Conservation (phyloP, 2,888 invertebrate genomes). For the Notodonta ziczac region DNA sequence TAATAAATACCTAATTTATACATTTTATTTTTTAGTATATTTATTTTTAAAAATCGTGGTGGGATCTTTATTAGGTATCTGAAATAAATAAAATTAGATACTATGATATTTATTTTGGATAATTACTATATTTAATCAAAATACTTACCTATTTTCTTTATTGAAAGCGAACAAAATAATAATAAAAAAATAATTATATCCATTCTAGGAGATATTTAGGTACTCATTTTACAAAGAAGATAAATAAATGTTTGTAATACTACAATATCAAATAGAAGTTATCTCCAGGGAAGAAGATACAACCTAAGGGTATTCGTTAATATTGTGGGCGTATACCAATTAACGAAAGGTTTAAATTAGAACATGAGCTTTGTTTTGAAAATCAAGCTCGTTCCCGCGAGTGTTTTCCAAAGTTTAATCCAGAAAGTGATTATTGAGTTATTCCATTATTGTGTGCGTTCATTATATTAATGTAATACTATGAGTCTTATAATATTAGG, state of each 20-base stretch:
- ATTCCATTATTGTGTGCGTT: neutral
- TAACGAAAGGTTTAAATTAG: slow-evolving; percentile 2
- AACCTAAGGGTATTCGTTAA: slow-evolving; percentile 1
- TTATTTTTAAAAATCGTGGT: too few relatives aligned
- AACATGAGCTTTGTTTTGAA: neutral
- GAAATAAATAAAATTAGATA: too few relatives aligned
- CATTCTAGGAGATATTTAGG: too few relatives aligned
- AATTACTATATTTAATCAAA: too few relatives aligned
- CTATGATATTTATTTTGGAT: too few relatives aligned
- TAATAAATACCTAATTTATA: too few relatives aligned
- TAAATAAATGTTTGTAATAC: neutral
- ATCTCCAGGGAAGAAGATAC: neutral
- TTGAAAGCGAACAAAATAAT: too few relatives aligned
- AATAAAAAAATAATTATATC: too few relatives aligned
- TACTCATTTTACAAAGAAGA: neutral
- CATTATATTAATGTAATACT: neutral
- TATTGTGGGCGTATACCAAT: slow-evolving; percentile 3
- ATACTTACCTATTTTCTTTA: too few relatives aligned
- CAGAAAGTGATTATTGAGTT: neutral
- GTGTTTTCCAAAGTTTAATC: neutral
- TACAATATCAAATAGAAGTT: neutral
- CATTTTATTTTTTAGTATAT: too few relatives aligned
- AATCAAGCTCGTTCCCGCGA: neutral
- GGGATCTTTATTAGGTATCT: too few relatives aligned
- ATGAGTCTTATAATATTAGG: too few relatives aligned